Base-by-base conservation (phyloP, 2,797 vertebrate genomes). In the Moxostoma hubbsi region DNA sequence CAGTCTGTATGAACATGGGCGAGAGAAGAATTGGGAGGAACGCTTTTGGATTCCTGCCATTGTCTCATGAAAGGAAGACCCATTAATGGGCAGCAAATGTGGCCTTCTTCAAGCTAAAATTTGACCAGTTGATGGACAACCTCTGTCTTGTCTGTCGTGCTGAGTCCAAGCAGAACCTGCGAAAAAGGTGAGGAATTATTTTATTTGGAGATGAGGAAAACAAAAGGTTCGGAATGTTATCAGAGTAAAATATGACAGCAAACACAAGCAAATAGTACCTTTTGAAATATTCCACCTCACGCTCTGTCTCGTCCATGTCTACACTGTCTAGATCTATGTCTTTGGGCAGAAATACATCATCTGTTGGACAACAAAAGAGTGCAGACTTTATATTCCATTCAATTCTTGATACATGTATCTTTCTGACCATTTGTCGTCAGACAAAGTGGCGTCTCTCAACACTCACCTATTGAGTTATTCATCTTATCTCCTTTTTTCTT, bases 41-140 rank as follows among this genome's bases (percentile, higher is more conserved):
- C 82, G 82, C 85, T 91, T 89, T 90, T 91, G 86, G 36, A 90
- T 93, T 94, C 94, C 93, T 86, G 86, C 86, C 77, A 84, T 81
- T 86, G 93, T 92, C 92, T 83, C 57, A 80, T 81, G 64, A 58
- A 55, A 13, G 68, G 16, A 79, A 81, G 83, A 64, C 85, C 80
- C 74, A 85, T 97, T 94, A 99, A 89, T 99, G 98, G 90, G 96
- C 96, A 87, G 96, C 97, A 86, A 95, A 98, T 49, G 97, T 97
- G 76, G 96, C 95, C 90, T 99, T 99, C 94, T 99, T 99, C 94
- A 99, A 93, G 90, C 96, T 99, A 90, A 99, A 99, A 91, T 99
- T 99, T 88, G 98, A 97, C 98, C 98, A 99, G 94, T 99, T 99
- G 94, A 99, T 97, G 83, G 98, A 98, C 83, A 99, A 94, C 86